Evolutionary conservation across 1,140 invertebrate genomes (phyloP).

Genomic region (Anagrus nilaparvatae): DNA sequence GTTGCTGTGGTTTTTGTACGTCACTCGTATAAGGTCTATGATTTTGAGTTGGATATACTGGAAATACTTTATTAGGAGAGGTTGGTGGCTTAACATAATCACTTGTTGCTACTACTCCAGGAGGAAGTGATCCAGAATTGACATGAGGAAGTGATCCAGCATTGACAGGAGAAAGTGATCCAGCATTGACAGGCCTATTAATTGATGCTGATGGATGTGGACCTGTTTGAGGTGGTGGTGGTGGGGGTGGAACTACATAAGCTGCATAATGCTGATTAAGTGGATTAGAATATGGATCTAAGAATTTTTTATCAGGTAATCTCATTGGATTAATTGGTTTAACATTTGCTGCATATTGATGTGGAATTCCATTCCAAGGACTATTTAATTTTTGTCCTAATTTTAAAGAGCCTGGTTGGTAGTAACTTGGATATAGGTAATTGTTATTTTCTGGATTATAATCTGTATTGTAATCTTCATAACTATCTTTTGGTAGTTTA

Average conservation of each 20-base stretch:
- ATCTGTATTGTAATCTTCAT: slow-evolving; percentile 22
- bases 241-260: slow-evolving; percentile 17
- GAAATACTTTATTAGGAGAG: too few relatives aligned
- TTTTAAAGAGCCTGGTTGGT: too few relatives aligned
- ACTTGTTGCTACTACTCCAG: not conserved
- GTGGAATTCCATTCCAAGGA: slow-evolving; percentile 11
- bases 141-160: too few relatives aligned
- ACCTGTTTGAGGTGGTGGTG: not conserved
- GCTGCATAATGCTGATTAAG: slow-evolving; percentile 34
- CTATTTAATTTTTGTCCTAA: too few relatives aligned
- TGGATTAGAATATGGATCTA: slow-evolving; percentile 15
- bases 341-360: slow-evolving; percentile 20
- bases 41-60: too few relatives aligned
- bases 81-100: slow-evolving; percentile 1
- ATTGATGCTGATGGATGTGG: not conserved
- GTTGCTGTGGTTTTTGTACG: too few relatives aligned
- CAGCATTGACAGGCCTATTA: not conserved
- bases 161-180: too few relatives aligned
- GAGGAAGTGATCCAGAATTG: not conserved
- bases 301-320: slow-evolving; percentile 20
- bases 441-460: slow-evolving; percentile 12
- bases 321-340: slow-evolving; percentile 12
- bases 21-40: too few relatives aligned
- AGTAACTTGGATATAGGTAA: too few relatives aligned
- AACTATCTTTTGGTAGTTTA: slow-evolving; percentile 29